These are phyloP conservation scores for Heloderma charlesbogerti DNA, from an alignment of 2,113 vertebrate genomes.

Conservation along the genomic window DNA sequence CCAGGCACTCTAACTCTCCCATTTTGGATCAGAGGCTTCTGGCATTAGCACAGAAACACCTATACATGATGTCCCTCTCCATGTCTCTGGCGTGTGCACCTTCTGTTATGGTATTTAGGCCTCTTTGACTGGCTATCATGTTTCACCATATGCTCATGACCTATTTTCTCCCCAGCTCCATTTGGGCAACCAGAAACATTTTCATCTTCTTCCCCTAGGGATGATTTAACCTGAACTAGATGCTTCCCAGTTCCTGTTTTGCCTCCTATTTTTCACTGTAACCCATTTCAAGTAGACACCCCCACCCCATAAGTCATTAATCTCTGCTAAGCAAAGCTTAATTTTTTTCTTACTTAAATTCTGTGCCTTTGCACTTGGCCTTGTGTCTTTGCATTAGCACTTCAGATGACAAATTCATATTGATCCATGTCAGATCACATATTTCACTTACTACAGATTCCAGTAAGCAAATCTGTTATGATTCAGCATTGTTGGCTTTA, in stretches of 20 bases:
- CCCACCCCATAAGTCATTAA: background rate
- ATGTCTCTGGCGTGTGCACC: too few relatives aligned
- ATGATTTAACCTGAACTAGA: too few relatives aligned
- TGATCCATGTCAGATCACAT: background rate
- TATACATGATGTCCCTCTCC: too few relatives aligned
- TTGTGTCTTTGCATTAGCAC: slow-evolving; percentile 33
- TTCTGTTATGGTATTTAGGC: too few relatives aligned
- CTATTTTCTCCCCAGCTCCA: too few relatives aligned
- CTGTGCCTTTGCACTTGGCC: background rate
- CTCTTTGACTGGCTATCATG: too few relatives aligned
- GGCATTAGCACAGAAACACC: too few relatives aligned
- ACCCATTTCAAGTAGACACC: background rate
- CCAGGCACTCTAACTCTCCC: too few relatives aligned
- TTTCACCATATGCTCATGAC: too few relatives aligned
- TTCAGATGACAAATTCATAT: slow-evolving; percentile 17
- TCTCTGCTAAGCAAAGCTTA: slow-evolving; percentile 2
- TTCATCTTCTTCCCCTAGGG: too few relatives aligned
- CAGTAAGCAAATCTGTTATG: slow-evolving; percentile 23
- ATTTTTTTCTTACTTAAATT: background rate
- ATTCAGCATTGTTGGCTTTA: background rate
- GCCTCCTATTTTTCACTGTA: background rate
- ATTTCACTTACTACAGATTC: background rate
- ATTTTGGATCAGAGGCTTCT: too few relatives aligned
- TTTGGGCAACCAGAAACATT: too few relatives aligned
- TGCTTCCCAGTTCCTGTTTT: background rate